Evolutionary conservation across 2,888 invertebrate species (phyloP), one percentile per base, ranked within the genome.

Genomic region (Leuctra nigra): DNA sequence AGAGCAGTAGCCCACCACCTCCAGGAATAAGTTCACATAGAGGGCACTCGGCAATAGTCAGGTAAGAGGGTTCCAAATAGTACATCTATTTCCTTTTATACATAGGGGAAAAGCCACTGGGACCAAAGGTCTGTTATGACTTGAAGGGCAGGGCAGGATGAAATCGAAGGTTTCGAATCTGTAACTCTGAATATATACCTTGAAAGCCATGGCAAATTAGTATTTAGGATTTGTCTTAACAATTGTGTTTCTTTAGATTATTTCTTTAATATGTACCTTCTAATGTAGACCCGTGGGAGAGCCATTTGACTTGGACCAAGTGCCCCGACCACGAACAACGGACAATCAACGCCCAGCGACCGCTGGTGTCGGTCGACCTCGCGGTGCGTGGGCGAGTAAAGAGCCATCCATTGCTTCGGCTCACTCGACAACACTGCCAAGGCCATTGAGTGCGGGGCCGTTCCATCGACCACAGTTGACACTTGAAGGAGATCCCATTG

Each of bases 401-500:
- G 35, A 50, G 13, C 50, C 57, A 16, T 56, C 57, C 16, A 55
- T 58, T 18, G 47, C 39, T 4, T 58, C 62, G 9, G 58, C 59
- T 2, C 46, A 47, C 4, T 55, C 57, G 7, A 59, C 58, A 4
- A 54, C 61, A 2, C 56, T 61, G 41, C 16, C 74, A 6, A 68
- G 85, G 22, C 84, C 85, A 0, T 66, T 84, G 47, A 84, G 84
- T 66, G 84, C 85, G 0, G 84, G 83, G 0, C 79, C 81, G 2
- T 77, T 81, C 65, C 80, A 81, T 59, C 72, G 77, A 20, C 78
- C 79, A 1, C 72, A 72, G 60, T 67, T 76, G 13, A 66, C 68
- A 41, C 59, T 61, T 55, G 16, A 61, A 60, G 6, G 59, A 60
- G 20, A 16, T 1, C 44, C 18, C 4, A 20, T 44, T 11, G 44